Percentiles rank a stretch among this genome's conserved stretches.
Conservation (phyloP, 53 echinoderm and acorn worm genomes). For the Arbacia lixula region DNA sequence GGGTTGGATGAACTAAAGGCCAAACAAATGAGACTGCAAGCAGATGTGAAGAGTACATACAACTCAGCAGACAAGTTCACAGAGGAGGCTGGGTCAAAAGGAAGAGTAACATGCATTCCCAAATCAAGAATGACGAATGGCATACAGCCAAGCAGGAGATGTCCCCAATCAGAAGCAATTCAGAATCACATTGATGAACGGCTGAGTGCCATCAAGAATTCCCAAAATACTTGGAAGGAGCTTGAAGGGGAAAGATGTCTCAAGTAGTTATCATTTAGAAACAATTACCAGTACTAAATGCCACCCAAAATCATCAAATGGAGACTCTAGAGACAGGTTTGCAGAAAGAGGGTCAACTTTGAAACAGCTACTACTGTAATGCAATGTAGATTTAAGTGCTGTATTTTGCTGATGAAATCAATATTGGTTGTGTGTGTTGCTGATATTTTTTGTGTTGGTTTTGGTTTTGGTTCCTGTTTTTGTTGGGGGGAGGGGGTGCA, state of each 20-base stretch:
- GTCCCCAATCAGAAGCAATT: constrained; percentile 48
- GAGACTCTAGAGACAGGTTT: no score
- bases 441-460: neutral
- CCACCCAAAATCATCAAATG: constrained; percentile 8
- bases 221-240: neutral
- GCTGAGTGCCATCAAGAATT: constrained; percentile 53
- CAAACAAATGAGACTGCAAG: constrained; percentile 58
- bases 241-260: neutral
- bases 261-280: constrained; percentile 13
- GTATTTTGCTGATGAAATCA: constrained; percentile 1
- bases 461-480: neutral
- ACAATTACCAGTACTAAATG: neutral
- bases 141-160: no score
- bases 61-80: constrained; percentile 67
- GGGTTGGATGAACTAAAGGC: constrained; percentile 61
- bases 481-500: neutral
- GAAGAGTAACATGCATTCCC: constrained; percentile 51
- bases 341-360: no score
- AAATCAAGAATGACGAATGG: no score
- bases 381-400: neutral
- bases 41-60: constrained; percentile 50
- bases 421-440: neutral
- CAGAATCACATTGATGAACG: constrained; percentile 48
- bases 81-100: constrained; percentile 59
- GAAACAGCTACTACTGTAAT: no score